A percentile compares a stretch with the other conserved stretches of the same genome.
Evolutionary conservation across 2,888 invertebrate genomes (phyloP).

Genomic region (Xiphydria camelus): DNA sequence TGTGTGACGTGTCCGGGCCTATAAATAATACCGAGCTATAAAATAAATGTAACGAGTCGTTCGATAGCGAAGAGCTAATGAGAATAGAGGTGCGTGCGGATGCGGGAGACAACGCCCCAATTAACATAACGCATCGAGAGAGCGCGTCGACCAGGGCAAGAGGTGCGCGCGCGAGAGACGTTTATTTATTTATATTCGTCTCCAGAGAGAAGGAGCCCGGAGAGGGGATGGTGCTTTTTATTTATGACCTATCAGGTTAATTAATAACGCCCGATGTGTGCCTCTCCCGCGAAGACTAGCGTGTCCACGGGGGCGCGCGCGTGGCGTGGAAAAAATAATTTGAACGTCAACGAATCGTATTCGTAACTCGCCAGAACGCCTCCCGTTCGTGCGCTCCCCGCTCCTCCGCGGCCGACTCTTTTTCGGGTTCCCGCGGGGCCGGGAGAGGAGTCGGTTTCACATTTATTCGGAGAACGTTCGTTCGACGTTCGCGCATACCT

Average conservation of each 20-base stretch:
- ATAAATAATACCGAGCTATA: constrained; percentile 42
- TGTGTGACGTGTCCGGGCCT: constrained; percentile 22
- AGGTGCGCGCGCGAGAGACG: constrained; percentile 25
- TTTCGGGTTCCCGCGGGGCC: too few species aligned
- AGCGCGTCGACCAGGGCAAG: constrained; percentile 16
- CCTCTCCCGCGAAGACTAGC: constrained; percentile 9
- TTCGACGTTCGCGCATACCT: too few species aligned
- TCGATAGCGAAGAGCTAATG: constrained; percentile 50
- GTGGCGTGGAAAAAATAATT: constrained; percentile 45
- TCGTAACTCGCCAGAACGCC: too few species aligned
- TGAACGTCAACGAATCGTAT: too few species aligned
- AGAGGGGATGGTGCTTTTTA: constrained; percentile 42
- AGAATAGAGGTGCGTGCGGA: constrained; percentile 54
- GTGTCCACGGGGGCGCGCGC: constrained; percentile 11
- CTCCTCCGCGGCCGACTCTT: too few species aligned
- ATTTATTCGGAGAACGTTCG: too few species aligned
- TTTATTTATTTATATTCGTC: constrained; percentile 58
- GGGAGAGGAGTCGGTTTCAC: too few species aligned
- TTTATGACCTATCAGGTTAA: constrained; percentile 55
- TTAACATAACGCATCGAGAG: constrained; percentile 55
- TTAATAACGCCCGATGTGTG: constrained; percentile 47
- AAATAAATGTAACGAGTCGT: constrained; percentile 46
- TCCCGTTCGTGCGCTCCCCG: too few species aligned
- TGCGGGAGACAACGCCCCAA: constrained; percentile 57
- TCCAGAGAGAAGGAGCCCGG: constrained; percentile 30